A percentile compares a stretch with the other conserved stretches of the same genome.
Evolutionary conservation across 2,888 invertebrate species (phyloP).

Genomic region (Emmelina monodactyla): DNA sequence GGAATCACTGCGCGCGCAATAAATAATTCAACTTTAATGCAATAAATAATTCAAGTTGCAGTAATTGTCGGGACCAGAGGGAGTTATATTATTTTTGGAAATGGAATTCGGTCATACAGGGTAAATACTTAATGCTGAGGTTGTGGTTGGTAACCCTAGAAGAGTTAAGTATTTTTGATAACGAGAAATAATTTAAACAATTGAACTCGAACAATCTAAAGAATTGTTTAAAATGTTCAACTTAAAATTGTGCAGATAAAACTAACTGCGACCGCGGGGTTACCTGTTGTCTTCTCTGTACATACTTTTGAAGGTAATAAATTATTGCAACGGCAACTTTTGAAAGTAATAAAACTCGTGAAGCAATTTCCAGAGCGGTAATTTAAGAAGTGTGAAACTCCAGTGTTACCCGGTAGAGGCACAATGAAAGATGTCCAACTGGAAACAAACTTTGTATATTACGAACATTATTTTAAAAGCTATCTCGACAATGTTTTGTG

Average conservation of each 20-base stretch:
- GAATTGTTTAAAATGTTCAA: background rate
- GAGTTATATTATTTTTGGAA: no score
- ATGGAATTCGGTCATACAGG: no score
- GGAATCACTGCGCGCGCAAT: background rate
- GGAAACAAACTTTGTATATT: background rate
- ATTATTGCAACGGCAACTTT: conserved; percentile 1
- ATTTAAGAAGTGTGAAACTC: conserved; percentile 5
- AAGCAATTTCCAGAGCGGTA: conserved; percentile 32
- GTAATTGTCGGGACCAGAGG: no score
- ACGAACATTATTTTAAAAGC: no score
- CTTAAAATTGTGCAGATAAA: background rate
- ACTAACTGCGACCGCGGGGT: no score
- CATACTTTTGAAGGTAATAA: conserved; percentile 3
- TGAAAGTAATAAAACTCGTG: conserved; percentile 26
- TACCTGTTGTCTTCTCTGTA: no score
- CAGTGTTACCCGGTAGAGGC: background rate
- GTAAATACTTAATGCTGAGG: no score
- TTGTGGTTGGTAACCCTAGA: background rate
- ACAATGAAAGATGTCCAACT: background rate
- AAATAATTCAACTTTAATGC: background rate
- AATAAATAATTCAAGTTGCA: no score
- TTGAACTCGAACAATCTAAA: background rate
- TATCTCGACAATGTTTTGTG: no score
- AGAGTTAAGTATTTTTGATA: background rate
- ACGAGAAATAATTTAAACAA: no score